phyloP scores from a whole-genome alignment of 2,888 invertebrate species.

The Sclerodermus sp. region DNA sequence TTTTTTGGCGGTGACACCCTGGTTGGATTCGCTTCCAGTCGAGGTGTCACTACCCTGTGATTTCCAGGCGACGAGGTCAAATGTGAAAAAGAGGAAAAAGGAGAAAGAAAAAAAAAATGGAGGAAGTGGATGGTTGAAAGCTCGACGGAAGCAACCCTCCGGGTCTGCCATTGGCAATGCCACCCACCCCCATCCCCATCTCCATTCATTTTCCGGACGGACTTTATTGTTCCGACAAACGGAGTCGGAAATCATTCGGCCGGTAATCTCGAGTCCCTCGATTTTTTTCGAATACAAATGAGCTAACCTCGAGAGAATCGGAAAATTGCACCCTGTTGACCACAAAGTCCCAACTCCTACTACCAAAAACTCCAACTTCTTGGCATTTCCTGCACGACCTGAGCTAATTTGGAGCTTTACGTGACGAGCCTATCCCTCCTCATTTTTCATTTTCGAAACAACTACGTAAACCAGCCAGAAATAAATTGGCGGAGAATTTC shows the following conservation, averaged over 20 bases:
- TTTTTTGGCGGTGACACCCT: slow-evolving; percentile 36
- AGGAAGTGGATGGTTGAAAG: slow-evolving; percentile 16
- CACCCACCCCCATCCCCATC: slow-evolving; percentile 8
- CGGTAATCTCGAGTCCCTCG: slow-evolving; percentile 31
- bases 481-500: too few species aligned
- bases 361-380: too few species aligned
- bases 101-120: slow-evolving; percentile 10
- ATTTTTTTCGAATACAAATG: slow-evolving; percentile 36
- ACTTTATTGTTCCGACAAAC: not conserved
- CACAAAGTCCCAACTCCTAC: not conserved
- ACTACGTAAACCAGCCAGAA: too few species aligned
- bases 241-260: not conserved
- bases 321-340: not conserved
- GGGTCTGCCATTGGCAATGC: slow-evolving; percentile 22
- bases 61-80: slow-evolving; percentile 51
- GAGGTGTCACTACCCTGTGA: slow-evolving; percentile 50
- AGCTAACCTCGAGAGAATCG: slow-evolving; percentile 1
- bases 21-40: slow-evolving; percentile 46
- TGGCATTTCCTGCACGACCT: not conserved
- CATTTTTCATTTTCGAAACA: too few species aligned
- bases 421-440: too few species aligned
- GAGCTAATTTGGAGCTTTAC: too few species aligned
- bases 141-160: slow-evolving; percentile 23
- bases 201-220: not conserved
- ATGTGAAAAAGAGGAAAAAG: slow-evolving; percentile 39